Base-by-base conservation (phyloP, 1,140 invertebrate species). In the Drosophila triauraria region DNA sequence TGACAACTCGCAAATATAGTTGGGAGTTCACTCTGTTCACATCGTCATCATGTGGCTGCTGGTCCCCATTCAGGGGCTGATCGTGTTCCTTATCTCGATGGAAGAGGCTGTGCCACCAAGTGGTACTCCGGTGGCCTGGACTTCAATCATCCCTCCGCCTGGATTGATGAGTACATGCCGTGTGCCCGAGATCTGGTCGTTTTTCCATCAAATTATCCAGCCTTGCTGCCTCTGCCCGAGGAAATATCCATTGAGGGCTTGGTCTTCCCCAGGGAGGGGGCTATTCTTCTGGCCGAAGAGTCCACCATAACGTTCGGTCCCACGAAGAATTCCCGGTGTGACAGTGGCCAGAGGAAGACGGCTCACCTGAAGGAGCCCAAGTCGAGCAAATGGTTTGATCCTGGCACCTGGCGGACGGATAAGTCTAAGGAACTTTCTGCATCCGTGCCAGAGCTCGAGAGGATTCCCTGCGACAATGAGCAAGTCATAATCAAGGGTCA, bases 401-500 rank as follows among this genome's bases (percentile, higher is more conserved):
- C 91, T 5, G 59, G 15, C 27, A 91, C 64, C 23, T 92, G 91
- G 91, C 58, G 85, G 82, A 62, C 47, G 13, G 50, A 47, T 13
- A 56, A 57, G 8, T 42, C 48, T 3, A 20, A 47, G 13, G 35
- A 40, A 13, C 0, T 32, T 4, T n/a, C 30, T 13, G 6, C 17
- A 48, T 58, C 40, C 4, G 57, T 76, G 32, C 85, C 91, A 4
- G 86, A 92, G 20, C 46, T 92, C 30, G 87, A 91, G 17, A 78
- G 82, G n/a, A 63, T 92, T 38, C 91, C 91, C 10, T 92, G 91
- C 51, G 88, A 90, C 23, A 81, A 92, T 64, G 91, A 92, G 54
- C 74, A 83, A 5, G 87, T 91, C 7, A 77, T 92, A n/a, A 87
- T 92, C 25, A 64, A 70, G 17, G 60, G 69, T 3, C 64, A 65